A percentile compares a stretch with the other conserved stretches of the same genome.
phyloP scores from a whole-genome alignment of 2,113 vertebrate species.

The Strix aluco region DNA sequence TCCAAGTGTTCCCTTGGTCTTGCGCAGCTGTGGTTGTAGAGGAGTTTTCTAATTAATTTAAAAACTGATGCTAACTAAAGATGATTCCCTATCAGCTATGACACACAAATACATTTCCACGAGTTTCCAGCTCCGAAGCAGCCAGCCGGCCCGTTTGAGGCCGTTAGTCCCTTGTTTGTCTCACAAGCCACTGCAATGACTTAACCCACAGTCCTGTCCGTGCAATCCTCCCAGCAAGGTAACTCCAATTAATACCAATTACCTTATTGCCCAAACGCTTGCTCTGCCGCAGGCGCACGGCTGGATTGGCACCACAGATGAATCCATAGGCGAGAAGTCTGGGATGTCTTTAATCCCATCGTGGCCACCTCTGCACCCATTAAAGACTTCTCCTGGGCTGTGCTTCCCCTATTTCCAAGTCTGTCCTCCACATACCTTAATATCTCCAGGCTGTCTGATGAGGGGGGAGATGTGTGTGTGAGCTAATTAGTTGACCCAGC shows the following conservation, averaged over 20 bases:
- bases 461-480: too few relatives aligned
- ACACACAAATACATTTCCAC: neutral
- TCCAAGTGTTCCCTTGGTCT: neutral
- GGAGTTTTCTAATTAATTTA: neutral
- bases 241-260: neutral
- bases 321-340: neutral
- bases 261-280: rapidly evolving
- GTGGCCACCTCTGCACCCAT: too few relatives aligned
- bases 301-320: neutral
- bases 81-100: neutral
- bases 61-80: neutral
- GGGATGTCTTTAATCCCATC: neutral
- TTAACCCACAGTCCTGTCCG: neutral
- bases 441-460: too few relatives aligned
- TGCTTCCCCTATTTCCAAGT: too few relatives aligned
- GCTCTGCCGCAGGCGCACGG: rapidly evolving
- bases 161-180: neutral
- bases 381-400: too few relatives aligned
- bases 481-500: too few relatives aligned
- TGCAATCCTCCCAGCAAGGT: neutral
- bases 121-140: neutral
- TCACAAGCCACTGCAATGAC: neutral
- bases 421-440: too few relatives aligned
- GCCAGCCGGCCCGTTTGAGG: rapidly evolving
- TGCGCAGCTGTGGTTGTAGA: neutral